Evolutionary conservation across 2,888 invertebrate species (phyloP).

Genomic region (Lithophane leautieri): DNA sequence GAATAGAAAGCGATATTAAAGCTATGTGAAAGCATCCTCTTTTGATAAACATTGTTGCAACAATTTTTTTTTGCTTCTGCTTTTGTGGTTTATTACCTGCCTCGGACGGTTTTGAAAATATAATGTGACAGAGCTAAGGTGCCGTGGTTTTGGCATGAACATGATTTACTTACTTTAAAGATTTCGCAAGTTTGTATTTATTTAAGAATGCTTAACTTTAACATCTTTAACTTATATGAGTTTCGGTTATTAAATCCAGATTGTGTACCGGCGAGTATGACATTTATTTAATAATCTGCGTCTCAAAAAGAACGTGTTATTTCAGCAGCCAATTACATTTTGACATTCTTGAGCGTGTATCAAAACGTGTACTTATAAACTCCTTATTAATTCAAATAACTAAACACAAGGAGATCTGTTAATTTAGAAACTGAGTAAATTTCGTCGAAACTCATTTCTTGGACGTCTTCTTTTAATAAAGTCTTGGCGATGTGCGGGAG

Average conservation of each 20-base stretch:
- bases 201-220: slow-evolving; percentile 28
- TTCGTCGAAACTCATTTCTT: slow-evolving; percentile 83
- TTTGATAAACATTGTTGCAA: slow-evolving; percentile 29
- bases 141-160: background rate
- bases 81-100: slow-evolving; percentile 46
- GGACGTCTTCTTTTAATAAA: slow-evolving; percentile 84
- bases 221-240: background rate
- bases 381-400: slow-evolving; percentile 60
- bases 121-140: background rate
- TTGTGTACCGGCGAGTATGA: slow-evolving; percentile 2
- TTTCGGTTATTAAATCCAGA: slow-evolving; percentile 10
- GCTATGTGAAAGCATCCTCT: background rate
- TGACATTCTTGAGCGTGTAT: slow-evolving; percentile 49
- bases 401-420: slow-evolving; percentile 66
- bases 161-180: slow-evolving; percentile 4
- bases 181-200: slow-evolving; percentile 31
- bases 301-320: slow-evolving; percentile 19
- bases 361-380: slow-evolving; percentile 50
- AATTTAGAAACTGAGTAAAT: slow-evolving; percentile 76
- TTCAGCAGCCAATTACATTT: slow-evolving; percentile 45
- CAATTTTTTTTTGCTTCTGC: slow-evolving; percentile 11
- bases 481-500: slow-evolving; percentile 69
- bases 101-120: slow-evolving; percentile 13
- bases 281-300: slow-evolving; percentile 50
- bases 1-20: slow-evolving; percentile 20